A percentile compares a stretch with the other conserved stretches of the same genome.
These are phyloP conservation scores for Sitta europaea DNA, from an alignment of 2,113 vertebrate genomes.

Conservation along the genomic window DNA sequence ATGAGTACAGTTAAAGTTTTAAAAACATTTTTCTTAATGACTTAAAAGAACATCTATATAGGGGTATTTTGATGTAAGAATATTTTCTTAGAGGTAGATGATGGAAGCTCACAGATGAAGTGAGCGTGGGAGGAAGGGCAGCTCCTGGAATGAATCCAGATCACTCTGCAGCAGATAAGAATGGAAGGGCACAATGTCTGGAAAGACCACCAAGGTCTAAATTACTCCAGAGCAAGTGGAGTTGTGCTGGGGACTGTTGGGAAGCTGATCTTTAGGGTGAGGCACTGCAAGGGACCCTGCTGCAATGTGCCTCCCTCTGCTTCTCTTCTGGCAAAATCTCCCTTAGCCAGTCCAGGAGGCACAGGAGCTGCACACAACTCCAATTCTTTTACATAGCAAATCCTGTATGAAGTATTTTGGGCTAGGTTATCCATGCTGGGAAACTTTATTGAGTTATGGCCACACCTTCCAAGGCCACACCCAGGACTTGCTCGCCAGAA, in stretches of 20 bases:
- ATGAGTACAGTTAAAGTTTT: background rate
- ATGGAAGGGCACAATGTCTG: background rate
- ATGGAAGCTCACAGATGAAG: background rate
- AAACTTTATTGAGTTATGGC: background rate
- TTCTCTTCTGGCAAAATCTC: background rate
- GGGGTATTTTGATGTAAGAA: background rate
- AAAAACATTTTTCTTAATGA: rapidly evolving
- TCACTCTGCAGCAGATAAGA: background rate
- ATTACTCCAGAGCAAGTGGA: background rate
- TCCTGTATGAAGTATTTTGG: background rate
- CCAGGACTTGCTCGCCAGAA: background rate
- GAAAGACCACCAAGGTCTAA: background rate
- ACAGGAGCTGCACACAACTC: background rate
- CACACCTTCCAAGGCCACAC: rapidly evolving
- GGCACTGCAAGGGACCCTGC: background rate
- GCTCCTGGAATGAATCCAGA: background rate
- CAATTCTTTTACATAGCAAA: background rate
- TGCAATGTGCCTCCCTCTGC: background rate
- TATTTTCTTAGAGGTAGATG: background rate
- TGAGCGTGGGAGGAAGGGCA: background rate
- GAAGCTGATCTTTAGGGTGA: background rate
- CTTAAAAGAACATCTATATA: background rate
- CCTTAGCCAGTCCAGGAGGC: background rate
- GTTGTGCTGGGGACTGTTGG: background rate
- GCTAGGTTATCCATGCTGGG: background rate